Base-by-base conservation (phyloP, 2,797 vertebrate species). In the Paedocypris micromegethes region DNA sequence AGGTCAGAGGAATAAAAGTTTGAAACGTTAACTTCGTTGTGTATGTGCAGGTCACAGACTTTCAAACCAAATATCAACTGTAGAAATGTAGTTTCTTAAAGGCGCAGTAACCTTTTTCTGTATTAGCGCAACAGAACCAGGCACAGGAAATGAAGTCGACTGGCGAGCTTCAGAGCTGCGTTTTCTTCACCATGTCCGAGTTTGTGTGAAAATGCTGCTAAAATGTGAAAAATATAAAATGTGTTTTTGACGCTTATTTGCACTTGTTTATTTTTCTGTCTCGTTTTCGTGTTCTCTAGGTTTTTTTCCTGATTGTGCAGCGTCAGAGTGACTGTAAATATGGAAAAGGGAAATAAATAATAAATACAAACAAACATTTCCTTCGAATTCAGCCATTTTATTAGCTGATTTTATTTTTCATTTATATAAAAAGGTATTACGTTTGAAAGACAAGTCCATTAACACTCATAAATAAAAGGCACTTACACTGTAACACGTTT, bases 11-110 rank as follows among this genome's bases (percentile, higher is more conserved):
- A 23, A 23, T 23, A 23, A 23, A 23, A 23, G 23, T 23, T 23
- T 23, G 23, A 23, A 23, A 23, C 37, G 37, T 37, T 6, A 47
- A 5, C 39, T 8, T 66, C n/a, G 42, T 7, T 44, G 51, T 70
- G 59, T 57, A 44, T 70, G 68, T 70, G 68, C 68, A 45, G 68
- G 68, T 44, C 53, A 70, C 68, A 70, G 46, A 63, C 60, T 56
- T 9, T 63, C 3, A 56, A 9, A 49, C 7, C 40, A 38, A 37
- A 40, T 48, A 55, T 38, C 3, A 23, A 23, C 23, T 23, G 23
- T 23, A 23, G 23, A 23, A 23, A 23, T 23, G 23, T 23, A 23
- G 23, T 23, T 23, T 23, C 23, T 23, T 23, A 23, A 23, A 23
- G 23, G 23, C 1, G 23, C 23, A 23, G 23, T 23, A 23, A 23